Evolutionary conservation across 2,888 invertebrate genomes (phyloP).

Genomic region (Drosophila paramelanica): DNA sequence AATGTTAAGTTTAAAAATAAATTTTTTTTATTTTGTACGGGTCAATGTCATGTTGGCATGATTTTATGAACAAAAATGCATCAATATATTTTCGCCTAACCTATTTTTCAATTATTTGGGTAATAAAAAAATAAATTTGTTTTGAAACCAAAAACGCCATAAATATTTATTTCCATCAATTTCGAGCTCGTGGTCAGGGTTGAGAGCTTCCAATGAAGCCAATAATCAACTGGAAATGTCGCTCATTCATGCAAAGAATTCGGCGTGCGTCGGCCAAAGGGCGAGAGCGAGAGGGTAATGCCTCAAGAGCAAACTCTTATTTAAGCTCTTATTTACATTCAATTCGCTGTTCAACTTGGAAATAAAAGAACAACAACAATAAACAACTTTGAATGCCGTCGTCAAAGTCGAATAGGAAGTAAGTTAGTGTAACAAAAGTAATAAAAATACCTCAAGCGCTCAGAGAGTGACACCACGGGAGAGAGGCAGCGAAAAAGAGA

Average conservation of each 20-base stretch:
- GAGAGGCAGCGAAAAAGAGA: constrained; percentile 16
- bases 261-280: background rate
- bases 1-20: too few species aligned
- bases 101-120: too few species aligned
- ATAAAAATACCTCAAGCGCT: constrained; percentile 68
- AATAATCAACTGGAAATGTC: constrained; percentile 34
- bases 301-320: constrained; percentile 27
- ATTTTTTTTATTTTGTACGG: too few species aligned
- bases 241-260: constrained; percentile 39
- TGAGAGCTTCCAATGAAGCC: constrained; percentile 22
- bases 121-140: background rate
- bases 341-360: constrained; percentile 19
- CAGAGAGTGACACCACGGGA: constrained; percentile 19
- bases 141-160: background rate
- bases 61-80: too few species aligned
- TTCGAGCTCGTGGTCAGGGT: constrained; percentile 14
- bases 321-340: constrained; percentile 48
- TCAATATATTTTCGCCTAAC: too few species aligned
- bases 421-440: constrained; percentile 78
- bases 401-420: constrained; percentile 66
- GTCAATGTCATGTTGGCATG: too few species aligned
- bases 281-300: background rate
- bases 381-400: constrained; percentile 14
- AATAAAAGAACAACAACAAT: constrained; percentile 25
- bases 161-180: constrained; percentile 2